Conservation (phyloP, 2,888 invertebrate genomes). For the Melieria picta region DNA sequence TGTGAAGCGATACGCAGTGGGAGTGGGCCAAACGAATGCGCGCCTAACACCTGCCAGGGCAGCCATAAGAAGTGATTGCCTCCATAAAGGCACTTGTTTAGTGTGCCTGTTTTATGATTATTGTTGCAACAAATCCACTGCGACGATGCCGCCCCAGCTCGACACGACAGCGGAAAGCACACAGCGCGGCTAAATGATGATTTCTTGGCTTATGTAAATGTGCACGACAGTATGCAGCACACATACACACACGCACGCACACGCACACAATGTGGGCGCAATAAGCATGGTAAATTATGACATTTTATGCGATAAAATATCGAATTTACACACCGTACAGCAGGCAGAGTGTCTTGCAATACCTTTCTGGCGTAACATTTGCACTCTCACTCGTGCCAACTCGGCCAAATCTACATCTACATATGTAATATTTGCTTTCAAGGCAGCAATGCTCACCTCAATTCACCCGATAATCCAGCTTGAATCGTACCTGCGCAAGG, state of each 20-base stretch:
- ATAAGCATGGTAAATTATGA: conserved; percentile 12
- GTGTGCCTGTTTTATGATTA: conserved; percentile 19
- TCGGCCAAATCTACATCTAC: too few species aligned
- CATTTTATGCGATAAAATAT: conserved; percentile 20
- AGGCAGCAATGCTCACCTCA: neutral
- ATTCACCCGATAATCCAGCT: too few species aligned
- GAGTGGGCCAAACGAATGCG: too few species aligned
- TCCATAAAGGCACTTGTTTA: conserved; percentile 21
- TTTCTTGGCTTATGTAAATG: conserved; percentile 23
- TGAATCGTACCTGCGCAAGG: too few species aligned
- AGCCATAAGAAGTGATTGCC: conserved; percentile 25
- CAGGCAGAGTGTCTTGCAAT: too few species aligned
- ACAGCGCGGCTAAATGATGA: conserved; percentile 10
- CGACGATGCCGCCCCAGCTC: neutral
- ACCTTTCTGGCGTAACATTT: too few species aligned
- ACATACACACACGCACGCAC: neutral
- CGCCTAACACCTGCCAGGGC: too few species aligned
- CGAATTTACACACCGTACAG: conserved; percentile 8
- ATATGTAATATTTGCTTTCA: conserved; percentile 9
- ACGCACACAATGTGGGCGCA: neutral
- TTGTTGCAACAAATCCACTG: conserved; percentile 21
- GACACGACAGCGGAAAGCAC: neutral
- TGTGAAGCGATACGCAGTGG: too few species aligned
- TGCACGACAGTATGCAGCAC: neutral
- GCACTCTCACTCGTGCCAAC: too few species aligned